Evolutionary conservation across 2,113 vertebrate genomes (phyloP).

Genomic region (Drymodes brunneopygia): DNA sequence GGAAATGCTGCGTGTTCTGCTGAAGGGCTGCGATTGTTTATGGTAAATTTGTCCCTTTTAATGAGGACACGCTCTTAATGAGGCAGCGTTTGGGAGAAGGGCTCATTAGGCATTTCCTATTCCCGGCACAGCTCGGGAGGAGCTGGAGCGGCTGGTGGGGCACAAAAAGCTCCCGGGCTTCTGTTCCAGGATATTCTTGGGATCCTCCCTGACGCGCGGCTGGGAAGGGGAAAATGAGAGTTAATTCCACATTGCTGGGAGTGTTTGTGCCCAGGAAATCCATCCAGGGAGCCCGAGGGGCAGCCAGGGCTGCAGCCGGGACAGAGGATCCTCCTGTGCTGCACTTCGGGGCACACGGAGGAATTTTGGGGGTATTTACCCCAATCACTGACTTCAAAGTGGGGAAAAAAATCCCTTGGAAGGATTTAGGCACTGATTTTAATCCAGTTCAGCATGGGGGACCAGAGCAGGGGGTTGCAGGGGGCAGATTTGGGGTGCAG

Average conservation of each 20-base stretch:
- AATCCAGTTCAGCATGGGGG: not conserved
- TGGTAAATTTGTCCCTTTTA: conserved; percentile 30
- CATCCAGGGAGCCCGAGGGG: fast-evolving
- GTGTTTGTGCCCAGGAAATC: not conserved
- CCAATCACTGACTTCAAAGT: not conserved
- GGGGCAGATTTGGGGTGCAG: not conserved
- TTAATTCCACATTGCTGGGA: not conserved
- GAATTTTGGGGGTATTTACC: not conserved
- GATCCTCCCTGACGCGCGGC: not conserved
- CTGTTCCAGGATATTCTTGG: not conserved
- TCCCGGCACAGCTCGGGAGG: conserved; percentile 17
- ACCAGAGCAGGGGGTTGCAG: not conserved
- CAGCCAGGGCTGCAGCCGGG: not conserved
- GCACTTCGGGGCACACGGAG: not conserved
- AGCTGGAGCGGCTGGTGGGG: not conserved
- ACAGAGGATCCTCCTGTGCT: not conserved
- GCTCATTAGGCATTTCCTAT: conserved; percentile 35
- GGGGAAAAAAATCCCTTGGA: not conserved
- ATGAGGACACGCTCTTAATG: conserved; percentile 34
- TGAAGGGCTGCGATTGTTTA: conserved; percentile 41
- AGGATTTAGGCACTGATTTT: fast-evolving
- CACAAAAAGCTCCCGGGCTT: not conserved
- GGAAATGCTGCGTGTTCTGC: not conserved
- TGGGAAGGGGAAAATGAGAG: not conserved
- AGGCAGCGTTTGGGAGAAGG: conserved; percentile 20